Base-by-base conservation (phyloP, 2,888 invertebrate genomes). In the Pyrrhia umbra region DNA sequence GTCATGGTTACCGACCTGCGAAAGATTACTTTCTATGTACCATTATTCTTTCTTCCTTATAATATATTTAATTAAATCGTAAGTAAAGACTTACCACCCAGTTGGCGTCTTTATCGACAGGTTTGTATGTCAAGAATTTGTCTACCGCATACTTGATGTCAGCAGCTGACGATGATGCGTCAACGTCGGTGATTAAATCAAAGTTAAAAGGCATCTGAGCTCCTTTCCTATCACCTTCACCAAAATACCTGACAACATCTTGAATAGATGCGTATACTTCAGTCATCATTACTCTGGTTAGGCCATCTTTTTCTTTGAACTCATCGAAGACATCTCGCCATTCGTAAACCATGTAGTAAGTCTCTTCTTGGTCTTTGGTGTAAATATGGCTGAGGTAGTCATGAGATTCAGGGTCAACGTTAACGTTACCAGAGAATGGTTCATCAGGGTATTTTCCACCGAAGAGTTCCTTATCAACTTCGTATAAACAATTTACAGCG, bases 151-250 rank as follows among this genome's bases (percentile, higher is more conserved):
- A 88, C 71, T 96, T 96, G 62, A 96, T 95, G 77, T 96, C 96
- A 56, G 91, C 86, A 6, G 97, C 96, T 34, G 95, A 95, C 1
- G 97, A 96, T 0, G 90, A 89, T 0, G 87, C 88, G 70, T 95
- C 94, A 1, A 97, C 91, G 67, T 96, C 95, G 13, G 94, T 95
- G 49, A 98, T 96, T 47, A 98, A 94, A 76, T 96, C 95, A 84
- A 98, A 98, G 87, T 98, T 98, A 83, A 98, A 97, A 0, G 97
- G 97, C 83, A 98, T 96, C 81, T 98, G 97, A 2, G 97, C 96
- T 18, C 97, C 97, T 15, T 87, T 82, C 2, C 88, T 89, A 2
- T 95, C 91, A 0, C 92, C 95, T 57, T 95, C 95, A 1, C 96
- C 95, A 79, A 96, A 98, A 88, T 96, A 98, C 55, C 89, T 95